A percentile compares a stretch with the other conserved stretches of the same genome.
Evolutionary conservation across 1,140 invertebrate species (phyloP).

Genomic region (Fopius arisanus): DNA sequence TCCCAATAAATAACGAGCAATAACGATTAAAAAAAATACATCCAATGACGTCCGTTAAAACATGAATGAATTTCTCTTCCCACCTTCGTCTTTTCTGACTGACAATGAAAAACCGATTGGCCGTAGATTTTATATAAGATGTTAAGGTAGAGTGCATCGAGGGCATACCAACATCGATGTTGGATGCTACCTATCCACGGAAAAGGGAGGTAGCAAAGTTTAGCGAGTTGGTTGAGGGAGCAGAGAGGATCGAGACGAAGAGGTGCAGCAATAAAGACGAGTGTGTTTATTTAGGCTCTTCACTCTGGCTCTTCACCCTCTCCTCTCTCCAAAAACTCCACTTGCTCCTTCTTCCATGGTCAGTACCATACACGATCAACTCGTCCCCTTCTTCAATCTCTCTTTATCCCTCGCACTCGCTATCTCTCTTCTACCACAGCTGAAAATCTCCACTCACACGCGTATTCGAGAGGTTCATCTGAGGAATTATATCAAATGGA

Average conservation of each 20-base stretch:
- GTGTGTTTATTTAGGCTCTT: conserved; percentile 63
- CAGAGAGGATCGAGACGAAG: conserved; percentile 44
- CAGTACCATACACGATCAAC: conserved; percentile 4
- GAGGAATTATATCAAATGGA: conserved; percentile 7
- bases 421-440: background rate
- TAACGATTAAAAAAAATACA: background rate
- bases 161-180: background rate
- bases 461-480: background rate
- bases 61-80: conserved; percentile 24
- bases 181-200: background rate
- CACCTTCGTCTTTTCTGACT: conserved; percentile 9
- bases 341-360: conserved; percentile 5
- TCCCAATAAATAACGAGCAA: background rate
- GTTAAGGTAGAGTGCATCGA: background rate
- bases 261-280: conserved; percentile 61
- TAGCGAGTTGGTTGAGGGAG: conserved; percentile 38
- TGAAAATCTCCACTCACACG: background rate
- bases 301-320: conserved; percentile 39
- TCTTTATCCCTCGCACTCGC: conserved; percentile 16
- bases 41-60: conserved; percentile 34
- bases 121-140: background rate
- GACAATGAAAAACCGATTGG: background rate
- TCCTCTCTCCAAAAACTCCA: conserved; percentile 9
- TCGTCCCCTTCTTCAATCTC: background rate
- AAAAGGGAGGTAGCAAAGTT: conserved; percentile 35